These are phyloP conservation scores for Chloroceryle inda DNA, from an alignment of 2,797 vertebrate genomes.

Conservation along the genomic window DNA sequence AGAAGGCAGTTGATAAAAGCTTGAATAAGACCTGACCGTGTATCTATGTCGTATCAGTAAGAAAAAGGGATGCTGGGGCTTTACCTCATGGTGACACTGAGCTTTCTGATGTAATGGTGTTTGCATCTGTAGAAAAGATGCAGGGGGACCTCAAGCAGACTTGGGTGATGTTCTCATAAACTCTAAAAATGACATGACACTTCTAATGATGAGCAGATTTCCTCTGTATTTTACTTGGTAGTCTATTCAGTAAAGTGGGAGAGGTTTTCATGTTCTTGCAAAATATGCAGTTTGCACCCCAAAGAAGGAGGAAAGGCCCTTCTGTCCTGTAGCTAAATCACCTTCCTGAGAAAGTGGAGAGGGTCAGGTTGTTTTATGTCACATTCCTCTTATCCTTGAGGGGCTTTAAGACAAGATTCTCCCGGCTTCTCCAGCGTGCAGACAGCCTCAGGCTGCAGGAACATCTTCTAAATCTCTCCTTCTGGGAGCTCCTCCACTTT, in stretches of 20 bases:
- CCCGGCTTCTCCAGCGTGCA: not conserved
- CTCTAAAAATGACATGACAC: not conserved
- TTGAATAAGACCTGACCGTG: not conserved
- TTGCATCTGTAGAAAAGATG: not conserved
- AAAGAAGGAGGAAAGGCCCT: not conserved
- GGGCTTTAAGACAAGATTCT: not conserved
- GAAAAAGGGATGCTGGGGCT: not conserved
- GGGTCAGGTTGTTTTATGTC: not conserved
- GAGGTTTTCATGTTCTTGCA: not conserved
- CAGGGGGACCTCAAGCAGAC: not conserved
- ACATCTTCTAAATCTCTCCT: not conserved
- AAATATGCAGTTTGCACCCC: not conserved
- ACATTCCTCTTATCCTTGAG: not conserved
- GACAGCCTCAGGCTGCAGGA: not conserved
- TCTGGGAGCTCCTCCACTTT: conserved; percentile 13
- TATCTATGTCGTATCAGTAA: not conserved
- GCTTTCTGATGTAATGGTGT: not conserved
- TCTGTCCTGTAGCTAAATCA: not conserved
- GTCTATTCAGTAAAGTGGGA: not conserved
- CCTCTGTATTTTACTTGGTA: not conserved
- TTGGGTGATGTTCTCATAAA: not conserved
- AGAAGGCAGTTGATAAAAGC: not conserved
- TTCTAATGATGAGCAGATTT: not conserved
- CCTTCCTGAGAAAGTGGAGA: not conserved
- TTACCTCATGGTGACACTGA: not conserved